These are phyloP conservation scores for Hemicrepidius hirtus DNA, from an alignment of 2,888 invertebrate species.

Conservation along the genomic window DNA sequence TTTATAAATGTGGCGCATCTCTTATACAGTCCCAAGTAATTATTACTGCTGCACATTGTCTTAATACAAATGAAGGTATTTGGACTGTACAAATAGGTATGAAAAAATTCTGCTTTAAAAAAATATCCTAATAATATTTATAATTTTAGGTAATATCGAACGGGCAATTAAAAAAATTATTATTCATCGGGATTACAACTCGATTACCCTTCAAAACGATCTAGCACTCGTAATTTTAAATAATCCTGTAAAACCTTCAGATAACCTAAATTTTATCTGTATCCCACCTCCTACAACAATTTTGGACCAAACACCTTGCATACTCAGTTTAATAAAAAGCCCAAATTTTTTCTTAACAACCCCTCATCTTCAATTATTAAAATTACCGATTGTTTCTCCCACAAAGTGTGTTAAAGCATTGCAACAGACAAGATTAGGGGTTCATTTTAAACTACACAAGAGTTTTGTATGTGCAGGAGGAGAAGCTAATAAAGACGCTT, in stretches of 20 bases:
- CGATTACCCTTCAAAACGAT: slow-evolving; percentile 81
- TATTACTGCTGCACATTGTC: slow-evolving; percentile 84
- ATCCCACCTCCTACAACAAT: slow-evolving; percentile 73
- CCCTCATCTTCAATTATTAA: slow-evolving; percentile 77
- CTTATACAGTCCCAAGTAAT: slow-evolving; percentile 82
- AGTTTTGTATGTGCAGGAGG: slow-evolving; percentile 88
- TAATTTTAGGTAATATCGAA: slow-evolving; percentile 74
- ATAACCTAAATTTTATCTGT: slow-evolving; percentile 81
- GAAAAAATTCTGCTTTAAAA: slow-evolving; percentile 4
- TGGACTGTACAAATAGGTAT: slow-evolving; percentile 54
- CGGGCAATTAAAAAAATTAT: slow-evolving; percentile 72
- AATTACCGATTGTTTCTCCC: slow-evolving; percentile 78
- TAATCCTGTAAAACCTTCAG: slow-evolving; percentile 75
- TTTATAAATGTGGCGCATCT: slow-evolving; percentile 84
- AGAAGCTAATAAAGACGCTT: slow-evolving; percentile 80
- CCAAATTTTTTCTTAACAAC: slow-evolving; percentile 68
- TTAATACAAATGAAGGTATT: slow-evolving; percentile 56
- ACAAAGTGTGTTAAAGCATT: slow-evolving; percentile 71
- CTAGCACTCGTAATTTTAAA: slow-evolving; percentile 80
- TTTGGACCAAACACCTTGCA: slow-evolving; percentile 74
- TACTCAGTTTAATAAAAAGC: slow-evolving; percentile 82
- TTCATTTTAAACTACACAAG: slow-evolving; percentile 78
- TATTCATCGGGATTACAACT: slow-evolving; percentile 76
- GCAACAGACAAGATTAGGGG: slow-evolving; percentile 80
- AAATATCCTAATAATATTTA: too few relatives aligned